Conservation (phyloP, 1,140 invertebrate genomes). For the Drosophila dunni region DNA sequence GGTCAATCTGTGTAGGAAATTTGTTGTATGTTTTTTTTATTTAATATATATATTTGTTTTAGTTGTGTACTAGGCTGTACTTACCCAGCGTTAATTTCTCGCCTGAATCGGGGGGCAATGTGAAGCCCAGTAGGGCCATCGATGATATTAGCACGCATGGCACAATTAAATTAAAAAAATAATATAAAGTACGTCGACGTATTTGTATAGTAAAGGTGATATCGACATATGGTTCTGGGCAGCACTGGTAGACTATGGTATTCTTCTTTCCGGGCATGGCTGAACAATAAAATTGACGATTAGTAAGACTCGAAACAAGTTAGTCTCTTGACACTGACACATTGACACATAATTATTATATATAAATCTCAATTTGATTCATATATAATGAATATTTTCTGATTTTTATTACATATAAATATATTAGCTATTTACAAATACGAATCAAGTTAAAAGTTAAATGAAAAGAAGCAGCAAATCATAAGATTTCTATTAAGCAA, state of each 20-base stretch:
- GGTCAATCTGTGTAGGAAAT: conserved; percentile 31
- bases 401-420: conserved; percentile 32
- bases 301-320: conserved; percentile 47
- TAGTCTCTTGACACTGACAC: conserved; percentile 53
- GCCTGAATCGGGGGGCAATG: conserved; percentile 98
- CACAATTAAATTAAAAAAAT: conserved; percentile 99
- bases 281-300: conserved; percentile 84
- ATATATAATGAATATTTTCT: not conserved
- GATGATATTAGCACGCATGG: conserved; percentile 99
- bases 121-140: conserved; percentile 99
- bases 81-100: conserved; percentile 99
- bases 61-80: conserved; percentile 59
- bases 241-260: conserved; percentile 92
- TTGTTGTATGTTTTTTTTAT: conserved; percentile 10
- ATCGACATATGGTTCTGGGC: conserved; percentile 97
- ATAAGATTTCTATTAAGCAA: conserved; percentile 65
- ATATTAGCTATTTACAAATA: conserved; percentile 41
- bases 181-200: conserved; percentile 97
- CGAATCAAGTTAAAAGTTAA: conserved; percentile 22
- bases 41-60: too few relatives aligned
- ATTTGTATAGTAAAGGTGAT: conserved; percentile 99
- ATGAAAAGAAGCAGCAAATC: conserved; percentile 43
- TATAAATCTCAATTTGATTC: conserved; percentile 27
- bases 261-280: conserved; percentile 95
- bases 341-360: conserved; percentile 57